Evolutionary conservation across 2,113 vertebrate genomes (phyloP).

Genomic region (Pedionomus torquatus): DNA sequence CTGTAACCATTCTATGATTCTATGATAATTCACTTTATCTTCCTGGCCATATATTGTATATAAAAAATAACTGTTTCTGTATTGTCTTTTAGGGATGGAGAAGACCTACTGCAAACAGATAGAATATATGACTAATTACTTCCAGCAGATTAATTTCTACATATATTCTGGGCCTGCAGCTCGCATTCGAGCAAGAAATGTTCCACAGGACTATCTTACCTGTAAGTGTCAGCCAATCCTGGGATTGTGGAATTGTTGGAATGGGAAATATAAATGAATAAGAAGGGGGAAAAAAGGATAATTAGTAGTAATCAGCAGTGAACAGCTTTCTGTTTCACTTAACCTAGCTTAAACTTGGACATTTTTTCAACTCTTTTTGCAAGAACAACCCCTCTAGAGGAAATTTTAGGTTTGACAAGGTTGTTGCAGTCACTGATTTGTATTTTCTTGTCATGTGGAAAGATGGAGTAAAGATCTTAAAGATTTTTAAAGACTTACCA

Average conservation of each 20-base stretch:
- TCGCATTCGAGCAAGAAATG: constrained; percentile 79
- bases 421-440: background rate
- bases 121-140: constrained; percentile 82
- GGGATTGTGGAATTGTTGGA: background rate
- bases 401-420: background rate
- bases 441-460: background rate
- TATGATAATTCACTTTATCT: background rate
- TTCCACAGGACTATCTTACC: constrained; percentile 82
- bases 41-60: background rate
- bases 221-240: constrained; percentile 79
- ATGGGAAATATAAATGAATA: background rate
- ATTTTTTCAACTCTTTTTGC: background rate
- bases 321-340: background rate
- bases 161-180: constrained; percentile 87
- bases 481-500: no score
- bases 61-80: background rate
- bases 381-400: background rate
- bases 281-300: background rate
- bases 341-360: background rate
- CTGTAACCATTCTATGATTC: no score
- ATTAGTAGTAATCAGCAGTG: background rate
- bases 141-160: constrained; percentile 74
- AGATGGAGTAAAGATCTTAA: background rate
- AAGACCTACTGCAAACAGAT: constrained; percentile 80
- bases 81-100: constrained; percentile 88